phyloP scores from a whole-genome alignment of 2,888 invertebrate genomes.

The Melolontha melolontha region DNA sequence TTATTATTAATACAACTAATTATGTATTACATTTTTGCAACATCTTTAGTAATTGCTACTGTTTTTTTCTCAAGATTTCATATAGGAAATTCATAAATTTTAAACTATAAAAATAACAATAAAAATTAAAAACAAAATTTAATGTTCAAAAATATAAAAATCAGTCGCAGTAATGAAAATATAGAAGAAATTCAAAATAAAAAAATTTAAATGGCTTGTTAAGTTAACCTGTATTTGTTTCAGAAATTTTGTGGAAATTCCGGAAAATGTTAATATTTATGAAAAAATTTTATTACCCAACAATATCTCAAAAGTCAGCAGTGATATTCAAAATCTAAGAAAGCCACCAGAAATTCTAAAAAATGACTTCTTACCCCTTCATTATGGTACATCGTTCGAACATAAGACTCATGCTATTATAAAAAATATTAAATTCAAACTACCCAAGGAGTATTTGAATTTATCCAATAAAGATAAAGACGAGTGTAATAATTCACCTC shows the following conservation, averaged over 20 bases:
- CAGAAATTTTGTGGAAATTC: constrained; percentile 59
- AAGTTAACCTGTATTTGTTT: constrained; percentile 43
- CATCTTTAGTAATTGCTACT: too few species aligned
- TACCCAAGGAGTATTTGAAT: constrained; percentile 62
- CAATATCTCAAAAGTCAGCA: constrained; percentile 46
- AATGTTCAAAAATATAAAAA: too few species aligned
- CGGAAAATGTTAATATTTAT: constrained; percentile 59
- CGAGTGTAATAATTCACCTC: background rate
- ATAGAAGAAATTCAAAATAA: too few species aligned
- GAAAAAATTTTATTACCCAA: constrained; percentile 60
- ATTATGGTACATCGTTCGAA: constrained; percentile 62
- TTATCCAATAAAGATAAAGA: constrained; percentile 48
- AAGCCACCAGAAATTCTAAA: constrained; percentile 47
- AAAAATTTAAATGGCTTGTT: too few species aligned
- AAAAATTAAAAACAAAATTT: too few species aligned
- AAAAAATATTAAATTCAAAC: constrained; percentile 65
- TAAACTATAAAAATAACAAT: too few species aligned
- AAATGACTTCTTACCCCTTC: constrained; percentile 50
- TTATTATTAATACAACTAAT: too few species aligned
- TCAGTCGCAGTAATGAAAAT: too few species aligned
- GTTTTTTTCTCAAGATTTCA: too few species aligned
- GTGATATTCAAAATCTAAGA: constrained; percentile 52
- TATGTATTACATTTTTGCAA: too few species aligned
- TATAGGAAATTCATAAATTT: too few species aligned
- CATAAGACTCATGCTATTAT: constrained; percentile 61